Conservation (phyloP, 2,113 vertebrate genomes). For the Oncorhynchus kisutch region DNA sequence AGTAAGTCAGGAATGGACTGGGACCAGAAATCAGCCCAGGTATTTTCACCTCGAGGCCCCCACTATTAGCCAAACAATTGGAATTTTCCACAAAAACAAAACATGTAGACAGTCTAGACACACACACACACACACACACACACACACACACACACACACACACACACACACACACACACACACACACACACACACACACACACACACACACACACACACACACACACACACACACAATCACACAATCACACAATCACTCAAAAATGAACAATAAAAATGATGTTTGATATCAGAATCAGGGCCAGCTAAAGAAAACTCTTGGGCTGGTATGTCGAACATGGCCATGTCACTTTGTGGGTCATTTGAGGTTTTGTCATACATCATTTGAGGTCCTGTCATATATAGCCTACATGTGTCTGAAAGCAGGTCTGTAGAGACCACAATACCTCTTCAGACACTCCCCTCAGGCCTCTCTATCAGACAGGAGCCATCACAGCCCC, state of each 20-base stretch:
- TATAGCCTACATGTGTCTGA: constrained; percentile 8
- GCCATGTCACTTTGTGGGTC: constrained; percentile 21
- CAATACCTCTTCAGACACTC: constrained; percentile 5
- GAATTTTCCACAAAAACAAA: too few relatives aligned
- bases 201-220: background rate
- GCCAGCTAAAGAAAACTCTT: background rate
- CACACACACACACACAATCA: background rate
- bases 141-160: background rate
- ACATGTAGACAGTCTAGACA: too few relatives aligned
- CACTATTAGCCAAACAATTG: too few relatives aligned
- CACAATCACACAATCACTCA: constrained; percentile 1
- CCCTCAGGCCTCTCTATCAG: constrained; percentile 37
- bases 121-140: too few relatives aligned
- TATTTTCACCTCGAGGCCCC: too few relatives aligned
- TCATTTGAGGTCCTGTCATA: constrained; percentile 33
- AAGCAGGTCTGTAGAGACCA: constrained; percentile 28
- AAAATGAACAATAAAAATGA: background rate
- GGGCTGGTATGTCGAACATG: constrained; percentile 36
- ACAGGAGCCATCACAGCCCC: constrained; percentile 21
- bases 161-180: background rate
- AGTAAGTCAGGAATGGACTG: constrained; percentile 7
- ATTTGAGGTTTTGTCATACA: constrained; percentile 35
- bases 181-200: background rate
- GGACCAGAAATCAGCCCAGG: too few relatives aligned
- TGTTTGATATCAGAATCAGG: background rate